A percentile compares a stretch with the other conserved stretches of the same genome.
Conservation (phyloP, 2,113 vertebrate species). For the Paradoxurus hermaphroditus region DNA sequence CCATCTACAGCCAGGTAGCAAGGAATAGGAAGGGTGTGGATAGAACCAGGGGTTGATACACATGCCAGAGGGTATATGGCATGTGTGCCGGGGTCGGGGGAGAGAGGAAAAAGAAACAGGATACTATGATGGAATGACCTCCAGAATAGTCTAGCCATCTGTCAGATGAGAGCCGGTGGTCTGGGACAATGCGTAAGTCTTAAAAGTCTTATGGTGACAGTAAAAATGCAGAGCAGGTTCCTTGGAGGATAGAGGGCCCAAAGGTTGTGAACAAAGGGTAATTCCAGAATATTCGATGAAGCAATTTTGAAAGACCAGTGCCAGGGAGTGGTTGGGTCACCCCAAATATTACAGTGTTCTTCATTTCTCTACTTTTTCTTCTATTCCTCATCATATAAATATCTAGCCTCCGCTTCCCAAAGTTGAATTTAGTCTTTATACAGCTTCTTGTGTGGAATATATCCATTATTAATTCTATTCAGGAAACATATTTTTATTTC, state of each 20-base stretch:
- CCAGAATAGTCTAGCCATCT: too few species aligned
- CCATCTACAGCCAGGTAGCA: not conserved
- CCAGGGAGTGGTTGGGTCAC: not conserved
- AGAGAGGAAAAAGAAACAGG: too few species aligned
- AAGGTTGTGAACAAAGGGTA: not conserved
- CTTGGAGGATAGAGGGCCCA: not conserved
- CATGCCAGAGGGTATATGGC: not conserved
- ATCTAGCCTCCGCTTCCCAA: not conserved
- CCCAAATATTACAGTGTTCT: not conserved
- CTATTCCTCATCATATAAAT: not conserved
- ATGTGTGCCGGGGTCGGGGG: not conserved
- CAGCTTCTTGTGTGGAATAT: not conserved
- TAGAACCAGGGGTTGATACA: not conserved
- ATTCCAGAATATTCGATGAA: not conserved
- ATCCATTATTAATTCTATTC: not conserved
- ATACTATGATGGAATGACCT: not conserved
- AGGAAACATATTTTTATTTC: not conserved
- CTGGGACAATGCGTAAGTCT: not conserved
- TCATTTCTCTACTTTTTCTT: constrained; percentile 5
- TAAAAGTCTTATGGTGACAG: not conserved
- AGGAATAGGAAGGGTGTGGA: not conserved
- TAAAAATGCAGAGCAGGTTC: not conserved
- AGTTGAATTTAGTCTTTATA: not conserved
- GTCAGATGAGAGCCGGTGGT: not conserved
- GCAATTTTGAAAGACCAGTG: not conserved